Conservation (phyloP, 2,888 invertebrate genomes). For the Seladonia tumulorum region DNA sequence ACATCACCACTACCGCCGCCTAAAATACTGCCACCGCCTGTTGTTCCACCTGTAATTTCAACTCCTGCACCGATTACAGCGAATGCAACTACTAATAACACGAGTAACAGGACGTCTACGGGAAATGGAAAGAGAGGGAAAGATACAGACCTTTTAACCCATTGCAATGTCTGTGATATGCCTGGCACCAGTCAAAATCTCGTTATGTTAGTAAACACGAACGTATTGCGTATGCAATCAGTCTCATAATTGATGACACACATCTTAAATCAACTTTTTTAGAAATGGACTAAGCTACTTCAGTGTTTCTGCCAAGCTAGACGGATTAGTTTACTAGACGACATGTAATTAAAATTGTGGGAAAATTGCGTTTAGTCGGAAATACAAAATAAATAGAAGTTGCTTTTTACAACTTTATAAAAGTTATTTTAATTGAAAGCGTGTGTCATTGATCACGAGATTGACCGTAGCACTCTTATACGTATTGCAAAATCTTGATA, state of each 20-base stretch:
- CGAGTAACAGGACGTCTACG: conserved; percentile 69
- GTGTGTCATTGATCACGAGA: background rate
- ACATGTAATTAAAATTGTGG: background rate
- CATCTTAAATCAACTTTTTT: background rate
- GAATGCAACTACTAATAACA: conserved; percentile 54
- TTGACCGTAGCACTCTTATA: background rate
- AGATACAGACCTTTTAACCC: conserved; percentile 84
- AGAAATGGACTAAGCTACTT: background rate
- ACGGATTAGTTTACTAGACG: background rate
- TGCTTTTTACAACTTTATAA: too few relatives aligned
- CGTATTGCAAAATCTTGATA: conserved; percentile 13
- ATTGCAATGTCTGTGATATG: conserved; percentile 89
- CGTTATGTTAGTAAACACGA: conserved; percentile 86
- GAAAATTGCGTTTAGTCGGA: background rate
- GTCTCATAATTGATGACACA: background rate
- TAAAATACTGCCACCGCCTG: conserved; percentile 72
- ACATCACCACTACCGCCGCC: conserved; percentile 78
- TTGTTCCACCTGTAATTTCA: conserved; percentile 65
- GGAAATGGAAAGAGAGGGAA: conserved; percentile 79
- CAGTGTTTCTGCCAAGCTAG: background rate
- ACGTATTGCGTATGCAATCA: conserved; percentile 26
- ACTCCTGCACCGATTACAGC: conserved; percentile 77
- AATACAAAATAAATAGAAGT: too few relatives aligned
- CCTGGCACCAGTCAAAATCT: conserved; percentile 88
- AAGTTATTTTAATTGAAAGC: background rate